Evolutionary conservation across 2,113 vertebrate species (phyloP).

Genomic region (Rissa tridactyla): DNA sequence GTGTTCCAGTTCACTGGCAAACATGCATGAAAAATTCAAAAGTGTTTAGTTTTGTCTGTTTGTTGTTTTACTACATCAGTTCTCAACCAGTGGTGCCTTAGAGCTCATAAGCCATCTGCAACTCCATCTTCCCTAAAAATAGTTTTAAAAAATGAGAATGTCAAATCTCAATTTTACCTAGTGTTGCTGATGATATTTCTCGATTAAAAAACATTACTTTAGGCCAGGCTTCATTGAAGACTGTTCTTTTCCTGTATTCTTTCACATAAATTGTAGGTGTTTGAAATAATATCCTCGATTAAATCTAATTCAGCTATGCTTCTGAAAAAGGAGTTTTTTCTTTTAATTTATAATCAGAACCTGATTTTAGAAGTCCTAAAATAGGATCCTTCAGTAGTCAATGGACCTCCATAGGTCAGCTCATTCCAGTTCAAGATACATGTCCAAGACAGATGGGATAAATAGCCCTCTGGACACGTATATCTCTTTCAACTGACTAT

Average conservation of each 20-base stretch:
- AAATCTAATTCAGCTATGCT: background rate
- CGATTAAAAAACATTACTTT: background rate
- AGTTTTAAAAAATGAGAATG: background rate
- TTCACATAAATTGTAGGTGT: background rate
- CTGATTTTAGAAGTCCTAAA: background rate
- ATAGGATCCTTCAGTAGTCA: background rate
- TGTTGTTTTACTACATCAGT: background rate
- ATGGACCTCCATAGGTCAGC: background rate
- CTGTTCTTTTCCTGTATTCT: background rate
- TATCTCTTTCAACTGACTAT: background rate
- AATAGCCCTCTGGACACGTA: background rate
- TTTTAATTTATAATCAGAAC: background rate
- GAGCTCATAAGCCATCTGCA: background rate
- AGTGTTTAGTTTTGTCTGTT: background rate
- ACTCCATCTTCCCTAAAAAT: background rate
- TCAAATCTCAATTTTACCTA: background rate
- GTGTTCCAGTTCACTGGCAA: background rate
- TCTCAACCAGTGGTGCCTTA: background rate
- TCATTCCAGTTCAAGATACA: background rate
- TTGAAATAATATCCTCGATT: background rate
- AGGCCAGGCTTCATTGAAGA: background rate
- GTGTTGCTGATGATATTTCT: background rate
- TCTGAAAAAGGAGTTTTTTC: background rate
- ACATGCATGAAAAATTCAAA: background rate
- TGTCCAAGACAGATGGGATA: background rate